Evolutionary conservation across 2,888 invertebrate species (phyloP), one percentile per base, ranked within the genome.

Genomic region (Apamea sordens): DNA sequence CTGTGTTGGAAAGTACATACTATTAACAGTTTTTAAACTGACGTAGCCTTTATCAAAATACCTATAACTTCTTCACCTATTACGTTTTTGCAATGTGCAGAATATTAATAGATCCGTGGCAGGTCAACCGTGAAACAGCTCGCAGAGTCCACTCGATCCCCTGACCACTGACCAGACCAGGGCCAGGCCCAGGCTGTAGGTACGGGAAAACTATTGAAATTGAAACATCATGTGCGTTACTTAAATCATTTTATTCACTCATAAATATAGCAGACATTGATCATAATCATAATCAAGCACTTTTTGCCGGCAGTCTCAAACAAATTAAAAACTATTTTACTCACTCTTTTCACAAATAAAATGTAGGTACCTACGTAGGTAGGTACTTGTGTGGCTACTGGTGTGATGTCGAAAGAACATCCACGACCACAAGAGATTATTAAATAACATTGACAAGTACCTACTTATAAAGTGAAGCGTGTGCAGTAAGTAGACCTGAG

Each of bases 221-320:
- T 21, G 11, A 75, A 64, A 64, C 75, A 69, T 28, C 2, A 47
- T 69, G 7, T 70, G 56, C 41, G 63, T 21, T 24, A 61, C 44
- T 21, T 61, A 47, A 24, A 61, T 28, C 1, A 63, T 53, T 74
- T 78, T 68, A 78, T 53, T 69, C 18, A 50, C 36, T 24, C 5
- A 47, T 67, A 59, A 47, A 36, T 47, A 15, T 24, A 7, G 2
- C 21, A 36, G 7, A 59, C 36, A n/a, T 56, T 36, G 70, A 24
- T 24, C 6, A 32, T 56, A 36, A 71, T n/a, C n/a, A n/a, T n/a
- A n/a, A n/a, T n/a, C n/a, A 41, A 44, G 15, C 21, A 72, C 21
- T 28, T 44, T 21, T 41, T 72, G 61, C 21, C 59, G 28, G 13
- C 4, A 44, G 21, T 61, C 41, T 44, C 59, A 44, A 61, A 21